Conservation (phyloP, 2,113 vertebrate species). For the Sylvietta virens region DNA sequence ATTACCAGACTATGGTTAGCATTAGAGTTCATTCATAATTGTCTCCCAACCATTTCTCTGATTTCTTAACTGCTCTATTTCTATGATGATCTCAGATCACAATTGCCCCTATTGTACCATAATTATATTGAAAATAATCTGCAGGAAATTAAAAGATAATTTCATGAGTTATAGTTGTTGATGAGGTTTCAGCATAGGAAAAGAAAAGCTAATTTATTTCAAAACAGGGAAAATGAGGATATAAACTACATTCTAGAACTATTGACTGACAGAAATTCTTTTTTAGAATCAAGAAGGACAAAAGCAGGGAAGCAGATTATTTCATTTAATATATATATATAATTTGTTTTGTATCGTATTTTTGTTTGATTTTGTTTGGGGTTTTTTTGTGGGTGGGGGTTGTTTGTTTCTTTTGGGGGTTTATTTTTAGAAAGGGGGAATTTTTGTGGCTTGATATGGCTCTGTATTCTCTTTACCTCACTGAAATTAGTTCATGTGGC, state of each 20-base stretch:
- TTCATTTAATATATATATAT: not conserved
- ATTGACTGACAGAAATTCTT: not conserved
- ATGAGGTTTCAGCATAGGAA: not conserved
- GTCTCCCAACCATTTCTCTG: not conserved
- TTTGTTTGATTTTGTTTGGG: not conserved
- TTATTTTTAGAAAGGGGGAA: fast-evolving
- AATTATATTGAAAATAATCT: not conserved
- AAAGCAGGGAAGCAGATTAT: not conserved
- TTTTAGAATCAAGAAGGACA: not conserved
- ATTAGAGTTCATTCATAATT: not conserved
- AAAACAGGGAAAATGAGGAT: not conserved
- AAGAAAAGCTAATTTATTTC: not conserved
- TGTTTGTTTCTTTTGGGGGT: not conserved
- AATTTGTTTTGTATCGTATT: not conserved
- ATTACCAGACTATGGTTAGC: not conserved
- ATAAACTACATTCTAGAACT: not conserved
- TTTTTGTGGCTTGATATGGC: not conserved
- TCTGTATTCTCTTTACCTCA: not conserved
- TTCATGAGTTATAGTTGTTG: not conserved
- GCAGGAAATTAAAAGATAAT: not conserved
- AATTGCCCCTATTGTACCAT: not conserved
- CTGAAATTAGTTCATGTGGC: not conserved
- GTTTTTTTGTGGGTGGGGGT: too few relatives aligned
- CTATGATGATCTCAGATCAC: not conserved
- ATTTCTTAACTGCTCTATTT: not conserved